Evolutionary conservation across 2,797 vertebrate genomes (phyloP), one percentile per base, ranked within the genome.

Genomic region (Enteromius argenteus): DNA sequence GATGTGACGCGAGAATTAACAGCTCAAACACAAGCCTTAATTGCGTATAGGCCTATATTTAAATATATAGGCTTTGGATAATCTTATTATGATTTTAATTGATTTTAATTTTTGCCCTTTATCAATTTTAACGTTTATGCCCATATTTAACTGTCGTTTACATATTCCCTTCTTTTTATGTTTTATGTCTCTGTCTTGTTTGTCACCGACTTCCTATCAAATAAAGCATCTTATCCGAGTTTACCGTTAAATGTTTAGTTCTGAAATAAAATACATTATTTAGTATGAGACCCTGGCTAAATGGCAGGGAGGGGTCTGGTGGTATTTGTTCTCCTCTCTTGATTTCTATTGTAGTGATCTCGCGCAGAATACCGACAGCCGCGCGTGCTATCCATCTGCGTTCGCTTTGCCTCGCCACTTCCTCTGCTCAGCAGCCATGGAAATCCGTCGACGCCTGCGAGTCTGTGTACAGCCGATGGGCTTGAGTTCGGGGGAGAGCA

Each of bases 381-480:
- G 95, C 91, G 94, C 92, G 93, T 93, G 94, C 90, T 93, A 94
- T 95, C 94, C 95, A 94, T 93, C 93, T 94, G 94, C 85, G 60
- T 90, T 86, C 87, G 75, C 88, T 68, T 87, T 75, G 19, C 56
- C 83, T 87, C 74, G 77, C 91, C 92, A 91, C 90, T 92, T 92
- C 92, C 90, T 93, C 93, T 90, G 72, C 92, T 85, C 88, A 83
- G 85, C 92, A 85, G 89, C 88, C 86, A 88, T 87, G 91, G 92
- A 90, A 90, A 94, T 89, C 90, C 91, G 89, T 88, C 88, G 95
- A 95, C 92, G 94, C 95, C 94, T 93, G 92, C 82, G 84, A 92
- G 95, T 95, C 94, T 96, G 91, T 91, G 87, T 60, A 87, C 81
- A 71, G 82, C 89, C 87, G 76, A 90, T 88, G 91, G 88, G 87